Evolutionary conservation across 1,140 invertebrate species (phyloP).

Genomic region (Bombus haemorrhoidalis): DNA sequence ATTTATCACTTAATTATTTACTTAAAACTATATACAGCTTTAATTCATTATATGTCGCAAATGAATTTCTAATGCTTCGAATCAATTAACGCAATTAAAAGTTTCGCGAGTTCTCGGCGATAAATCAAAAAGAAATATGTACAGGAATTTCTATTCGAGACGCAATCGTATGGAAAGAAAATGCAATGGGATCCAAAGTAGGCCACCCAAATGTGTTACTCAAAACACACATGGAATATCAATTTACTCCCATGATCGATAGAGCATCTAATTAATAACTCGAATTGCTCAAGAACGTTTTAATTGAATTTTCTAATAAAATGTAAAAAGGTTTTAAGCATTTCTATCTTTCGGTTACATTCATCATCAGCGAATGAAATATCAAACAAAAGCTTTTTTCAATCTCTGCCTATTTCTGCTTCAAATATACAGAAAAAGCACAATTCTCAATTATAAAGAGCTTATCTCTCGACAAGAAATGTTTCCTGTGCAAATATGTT

Average conservation of each 20-base stretch:
- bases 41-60: not conserved
- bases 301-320: not conserved
- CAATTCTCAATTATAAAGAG: no score
- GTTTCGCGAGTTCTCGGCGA: not conserved
- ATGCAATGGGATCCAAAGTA: constrained; percentile 23
- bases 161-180: not conserved
- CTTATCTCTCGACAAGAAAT: no score
- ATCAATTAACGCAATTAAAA: not conserved
- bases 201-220: constrained; percentile 39
- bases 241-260: constrained; percentile 24
- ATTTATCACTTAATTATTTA: no score
- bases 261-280: constrained; percentile 16
- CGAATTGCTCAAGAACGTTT: not conserved
- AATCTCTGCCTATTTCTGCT: no score
- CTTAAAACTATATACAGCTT: no score
- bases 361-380: no score
- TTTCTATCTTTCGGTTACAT: no score
- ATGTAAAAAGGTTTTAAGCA: no score
- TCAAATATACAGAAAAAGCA: no score
- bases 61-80: not conserved
- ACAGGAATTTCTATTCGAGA: not conserved
- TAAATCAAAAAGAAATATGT: not conserved
- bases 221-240: constrained; percentile 7
- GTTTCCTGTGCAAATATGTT: no score
- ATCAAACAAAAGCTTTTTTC: no score